phyloP scores from a whole-genome alignment of 2,888 invertebrate species.

The Parnassius apollo region DNA sequence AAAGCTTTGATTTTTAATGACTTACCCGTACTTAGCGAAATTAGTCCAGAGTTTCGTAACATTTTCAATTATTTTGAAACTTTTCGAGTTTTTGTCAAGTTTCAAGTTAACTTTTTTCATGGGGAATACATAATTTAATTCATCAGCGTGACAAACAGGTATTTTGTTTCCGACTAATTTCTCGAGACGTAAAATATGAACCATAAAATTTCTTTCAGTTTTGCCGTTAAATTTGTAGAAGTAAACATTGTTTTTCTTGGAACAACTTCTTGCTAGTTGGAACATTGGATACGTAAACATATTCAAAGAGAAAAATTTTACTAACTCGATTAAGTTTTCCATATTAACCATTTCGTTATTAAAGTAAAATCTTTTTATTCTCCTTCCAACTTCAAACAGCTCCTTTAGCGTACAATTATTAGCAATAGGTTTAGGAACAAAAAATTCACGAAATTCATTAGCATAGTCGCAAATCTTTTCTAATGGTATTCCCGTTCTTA shows the following conservation, averaged over 20 bases:
- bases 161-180: constrained; percentile 29
- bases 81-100: constrained; percentile 34
- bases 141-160: constrained; percentile 41
- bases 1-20: constrained; percentile 1
- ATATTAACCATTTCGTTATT: constrained; percentile 29
- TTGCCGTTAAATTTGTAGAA: constrained; percentile 46
- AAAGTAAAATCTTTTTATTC: constrained; percentile 39
- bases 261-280: constrained; percentile 37
- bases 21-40: constrained; percentile 48
- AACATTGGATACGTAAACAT: constrained; percentile 35
- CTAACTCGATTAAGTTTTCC: constrained; percentile 33
- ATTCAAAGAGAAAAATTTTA: constrained; percentile 33
- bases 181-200: constrained; percentile 25
- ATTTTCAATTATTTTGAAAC: constrained; percentile 40
- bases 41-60: constrained; percentile 47
- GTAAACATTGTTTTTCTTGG: constrained; percentile 37
- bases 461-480: constrained; percentile 31
- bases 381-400: constrained; percentile 38
- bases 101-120: constrained; percentile 29
- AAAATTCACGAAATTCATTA: constrained; percentile 35
- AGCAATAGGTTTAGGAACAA: constrained; percentile 35
- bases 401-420: constrained; percentile 31
- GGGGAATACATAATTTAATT: constrained; percentile 43
- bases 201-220: constrained; percentile 42
- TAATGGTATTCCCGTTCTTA: constrained; percentile 22